Conservation (phyloP, 2,888 invertebrate genomes). For the Auanema sp. region DNA sequence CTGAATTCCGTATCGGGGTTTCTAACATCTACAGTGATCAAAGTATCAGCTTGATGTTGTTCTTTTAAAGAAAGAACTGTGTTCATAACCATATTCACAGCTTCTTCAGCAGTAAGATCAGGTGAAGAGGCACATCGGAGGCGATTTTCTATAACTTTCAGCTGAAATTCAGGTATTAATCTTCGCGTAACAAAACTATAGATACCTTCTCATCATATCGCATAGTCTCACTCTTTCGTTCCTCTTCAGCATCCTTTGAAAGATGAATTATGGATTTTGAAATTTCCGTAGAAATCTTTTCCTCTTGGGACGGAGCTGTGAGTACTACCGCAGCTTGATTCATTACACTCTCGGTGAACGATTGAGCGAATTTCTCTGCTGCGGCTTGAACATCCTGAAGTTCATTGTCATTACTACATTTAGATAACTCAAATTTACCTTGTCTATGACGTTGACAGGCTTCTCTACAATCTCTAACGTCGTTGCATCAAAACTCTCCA, state of each 20-base stretch:
- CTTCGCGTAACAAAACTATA: background rate
- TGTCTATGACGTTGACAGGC: background rate
- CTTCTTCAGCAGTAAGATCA: slow-evolving; percentile 23
- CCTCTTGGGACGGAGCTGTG: slow-evolving; percentile 10
- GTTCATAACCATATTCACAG: slow-evolving; percentile 40
- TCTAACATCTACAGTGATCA: slow-evolving; percentile 43
- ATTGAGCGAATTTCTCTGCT: slow-evolving; percentile 21
- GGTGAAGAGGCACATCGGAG: slow-evolving; percentile 14
- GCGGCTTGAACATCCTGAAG: slow-evolving; percentile 2
- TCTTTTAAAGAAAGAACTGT: slow-evolving; percentile 45
- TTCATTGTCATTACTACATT: background rate
- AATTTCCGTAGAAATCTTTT: slow-evolving; percentile 12
- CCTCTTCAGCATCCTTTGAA: slow-evolving; percentile 16
- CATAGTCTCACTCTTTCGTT: slow-evolving; percentile 19
- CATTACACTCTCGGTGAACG: slow-evolving; percentile 19
- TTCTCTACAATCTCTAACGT: too few relatives aligned
- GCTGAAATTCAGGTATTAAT: slow-evolving; percentile 1
- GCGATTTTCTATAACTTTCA: slow-evolving; percentile 13
- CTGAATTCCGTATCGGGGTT: slow-evolving; percentile 43
- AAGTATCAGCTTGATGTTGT: slow-evolving; percentile 42
- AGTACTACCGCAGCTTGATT: slow-evolving; percentile 15
- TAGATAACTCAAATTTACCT: background rate
- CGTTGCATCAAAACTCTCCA: too few relatives aligned
- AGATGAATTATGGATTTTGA: slow-evolving; percentile 14
- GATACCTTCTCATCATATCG: slow-evolving; percentile 18